phyloP scores from a whole-genome alignment of 2,113 vertebrate species.

The Podarcis cretensis region DNA sequence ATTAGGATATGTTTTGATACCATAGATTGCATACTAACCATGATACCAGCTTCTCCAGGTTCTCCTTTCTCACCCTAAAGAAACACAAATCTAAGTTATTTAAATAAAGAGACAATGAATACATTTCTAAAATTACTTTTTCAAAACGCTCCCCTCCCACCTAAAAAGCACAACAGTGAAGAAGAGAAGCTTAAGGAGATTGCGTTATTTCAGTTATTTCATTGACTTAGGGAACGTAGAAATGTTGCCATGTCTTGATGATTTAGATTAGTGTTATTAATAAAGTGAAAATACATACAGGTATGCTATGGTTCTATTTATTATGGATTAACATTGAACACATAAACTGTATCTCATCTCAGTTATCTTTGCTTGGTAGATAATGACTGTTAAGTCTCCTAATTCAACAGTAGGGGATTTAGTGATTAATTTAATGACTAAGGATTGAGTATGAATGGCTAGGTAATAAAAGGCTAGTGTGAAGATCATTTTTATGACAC shows the following conservation, averaged over 20 bases:
- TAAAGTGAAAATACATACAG: not conserved
- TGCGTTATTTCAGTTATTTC: not conserved
- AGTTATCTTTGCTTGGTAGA: not conserved
- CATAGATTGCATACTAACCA: conserved; percentile 74
- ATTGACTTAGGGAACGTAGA: not conserved
- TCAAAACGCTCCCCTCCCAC: not conserved
- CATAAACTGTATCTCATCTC: not conserved
- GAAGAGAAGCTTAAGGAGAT: not conserved
- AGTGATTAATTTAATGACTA: not conserved
- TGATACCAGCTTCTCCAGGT: conserved; percentile 78
- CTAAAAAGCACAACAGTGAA: not conserved
- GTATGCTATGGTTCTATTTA: not conserved
- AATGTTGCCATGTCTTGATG: not conserved
- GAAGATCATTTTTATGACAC: not conserved
- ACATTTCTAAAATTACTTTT: not conserved
- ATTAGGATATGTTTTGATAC: rapidly evolving
- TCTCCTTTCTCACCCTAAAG: conserved; percentile 81
- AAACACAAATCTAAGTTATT: not conserved
- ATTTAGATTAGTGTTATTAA: not conserved
- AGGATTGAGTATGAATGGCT: not conserved
- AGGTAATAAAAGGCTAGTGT: not conserved
- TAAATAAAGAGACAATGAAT: not conserved
- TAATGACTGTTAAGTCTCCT: not conserved
- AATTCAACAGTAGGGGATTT: not conserved
- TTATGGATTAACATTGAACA: not conserved